phyloP scores from a whole-genome alignment of 2,797 vertebrate genomes.

The Prionace glauca region DNA sequence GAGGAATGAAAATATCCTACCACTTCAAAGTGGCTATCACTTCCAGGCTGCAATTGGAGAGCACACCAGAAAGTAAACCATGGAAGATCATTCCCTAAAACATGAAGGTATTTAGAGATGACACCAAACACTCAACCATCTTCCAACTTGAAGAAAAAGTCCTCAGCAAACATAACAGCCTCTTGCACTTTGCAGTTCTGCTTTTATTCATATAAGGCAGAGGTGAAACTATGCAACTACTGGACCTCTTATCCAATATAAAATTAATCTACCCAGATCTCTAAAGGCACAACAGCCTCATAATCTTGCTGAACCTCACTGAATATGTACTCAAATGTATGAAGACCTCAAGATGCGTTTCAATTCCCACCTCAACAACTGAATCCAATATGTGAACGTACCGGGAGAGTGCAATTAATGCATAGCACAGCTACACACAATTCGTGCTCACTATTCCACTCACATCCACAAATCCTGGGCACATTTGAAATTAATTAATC shows the following conservation, averaged over 20 bases:
- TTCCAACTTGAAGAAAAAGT: neutral
- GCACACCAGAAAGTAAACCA: neutral
- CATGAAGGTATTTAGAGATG: neutral
- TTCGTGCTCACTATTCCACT: neutral
- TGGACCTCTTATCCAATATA: neutral
- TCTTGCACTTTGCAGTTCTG: neutral
- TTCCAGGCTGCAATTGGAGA: neutral
- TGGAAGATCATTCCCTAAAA: neutral
- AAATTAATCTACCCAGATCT: neutral
- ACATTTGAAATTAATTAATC: neutral
- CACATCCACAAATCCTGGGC: neutral
- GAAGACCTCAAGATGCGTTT: neutral
- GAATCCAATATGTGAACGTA: neutral
- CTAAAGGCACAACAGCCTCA: neutral
- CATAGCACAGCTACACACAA: neutral
- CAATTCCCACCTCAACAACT: neutral
- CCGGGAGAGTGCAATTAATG: neutral
- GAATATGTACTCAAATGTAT: neutral
- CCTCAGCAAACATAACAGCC: neutral
- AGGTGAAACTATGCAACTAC: neutral
- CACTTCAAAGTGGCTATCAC: neutral
- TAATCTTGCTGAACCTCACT: neutral
- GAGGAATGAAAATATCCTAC: neutral
- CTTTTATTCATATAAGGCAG: neutral
- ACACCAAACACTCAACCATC: neutral